Evolutionary conservation across 2,888 invertebrate genomes (phyloP).

Genomic region (Sisyra terminalis): DNA sequence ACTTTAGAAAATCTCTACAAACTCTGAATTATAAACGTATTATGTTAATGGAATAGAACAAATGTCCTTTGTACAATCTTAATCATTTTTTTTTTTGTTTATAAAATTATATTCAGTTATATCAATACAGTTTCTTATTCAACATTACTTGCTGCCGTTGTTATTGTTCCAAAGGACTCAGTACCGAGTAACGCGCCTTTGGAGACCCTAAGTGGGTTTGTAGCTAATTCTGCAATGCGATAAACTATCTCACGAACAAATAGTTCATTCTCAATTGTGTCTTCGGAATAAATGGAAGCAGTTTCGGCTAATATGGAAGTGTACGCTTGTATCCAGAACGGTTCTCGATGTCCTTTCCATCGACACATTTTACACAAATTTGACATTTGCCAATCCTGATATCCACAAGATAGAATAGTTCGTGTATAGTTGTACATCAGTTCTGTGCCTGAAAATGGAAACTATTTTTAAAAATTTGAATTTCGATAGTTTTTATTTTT

Average conservation of each 20-base stretch:
- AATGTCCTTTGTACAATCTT: background rate
- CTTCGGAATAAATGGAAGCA: background rate
- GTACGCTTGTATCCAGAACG: slow-evolving; percentile 14
- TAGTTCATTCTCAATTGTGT: background rate
- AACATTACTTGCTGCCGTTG: too few species aligned
- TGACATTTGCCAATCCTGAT: slow-evolving; percentile 10
- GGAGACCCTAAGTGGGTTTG: too few species aligned
- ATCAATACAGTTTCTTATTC: background rate
- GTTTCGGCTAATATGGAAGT: background rate
- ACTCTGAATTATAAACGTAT: background rate
- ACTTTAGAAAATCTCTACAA: background rate
- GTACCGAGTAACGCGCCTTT: too few species aligned
- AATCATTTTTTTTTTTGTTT: background rate
- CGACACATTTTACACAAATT: slow-evolving; percentile 16
- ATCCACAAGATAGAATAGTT: slow-evolving; percentile 15
- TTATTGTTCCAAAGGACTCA: too few species aligned
- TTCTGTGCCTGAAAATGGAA: slow-evolving; percentile 17
- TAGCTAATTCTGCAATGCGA: background rate
- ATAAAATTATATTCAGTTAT: background rate
- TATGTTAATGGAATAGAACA: background rate
- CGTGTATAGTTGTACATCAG: slow-evolving; percentile 17
- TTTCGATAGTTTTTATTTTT: too few species aligned
- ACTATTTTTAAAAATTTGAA: too few species aligned
- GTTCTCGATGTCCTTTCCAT: slow-evolving; percentile 20
- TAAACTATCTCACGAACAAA: background rate